Evolutionary conservation across 2,888 invertebrate species (phyloP), one percentile per base, ranked within the genome.

Genomic region (Taphrorychus bicolor): DNA sequence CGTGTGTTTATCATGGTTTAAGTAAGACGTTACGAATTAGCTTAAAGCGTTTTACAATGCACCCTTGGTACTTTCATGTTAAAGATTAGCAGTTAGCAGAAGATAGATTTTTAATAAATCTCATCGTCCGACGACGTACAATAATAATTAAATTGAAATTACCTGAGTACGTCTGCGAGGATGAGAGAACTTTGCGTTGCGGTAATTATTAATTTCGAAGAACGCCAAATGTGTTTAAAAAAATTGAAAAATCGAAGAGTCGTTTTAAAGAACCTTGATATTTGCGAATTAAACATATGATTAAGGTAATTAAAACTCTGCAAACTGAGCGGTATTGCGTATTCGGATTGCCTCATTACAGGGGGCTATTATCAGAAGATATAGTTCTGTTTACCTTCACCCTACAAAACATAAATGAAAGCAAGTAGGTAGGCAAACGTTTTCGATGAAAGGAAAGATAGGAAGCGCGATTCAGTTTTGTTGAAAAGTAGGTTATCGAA

Each of bases 91-190:
- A 56, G 41, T 56, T 56, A 32, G 40, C 41, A 56, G 19, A 19
- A 53, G 23, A 53, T 14, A n/a, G 24, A 22, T 53, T 56, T 40
- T 56, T 40, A 56, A 56, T 56, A 54, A 52, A 32, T 24, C 56
- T 24, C 56, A 56, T 56, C 32, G 11, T 32, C 32, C 56, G 17
- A 16, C 17, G 40, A 56, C 22, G 45, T 45, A 45, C 14, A n/a
- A 17, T 7, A 45, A 45, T 45, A 32, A 56, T 56, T 56, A 56
- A 56, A 56, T 56, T 41, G 56, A 19, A 56, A 56, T 40, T 56
- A 32, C 14, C 18, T 41, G 32, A 11, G 3, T 1, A 32, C 11
- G 11, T 32, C 32, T 7, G 3, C 41, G 40, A 56, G 9, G 40
- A 56, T 32, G 56, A 32, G 19, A 56, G n/a, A n/a, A n/a, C n/a